Evolutionary conservation across 2,797 vertebrate species (phyloP), one percentile per base, ranked within the genome.

Genomic region (Mastacembelus armatus): DNA sequence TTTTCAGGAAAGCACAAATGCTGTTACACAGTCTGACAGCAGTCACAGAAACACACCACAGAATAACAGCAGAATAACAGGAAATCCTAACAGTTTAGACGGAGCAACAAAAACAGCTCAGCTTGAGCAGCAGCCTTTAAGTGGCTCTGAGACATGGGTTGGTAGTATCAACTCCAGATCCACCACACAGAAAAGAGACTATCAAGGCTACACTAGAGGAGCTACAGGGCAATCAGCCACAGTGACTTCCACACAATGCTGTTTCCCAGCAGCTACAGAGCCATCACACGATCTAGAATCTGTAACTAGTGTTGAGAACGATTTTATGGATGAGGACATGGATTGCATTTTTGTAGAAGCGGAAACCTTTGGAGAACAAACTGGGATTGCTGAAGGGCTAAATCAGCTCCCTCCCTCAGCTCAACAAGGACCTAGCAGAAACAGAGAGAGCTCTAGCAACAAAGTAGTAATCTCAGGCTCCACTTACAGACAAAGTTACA

Each of bases 1-100:
- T 87, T 91, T 94, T 63, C 92, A 93, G 78, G 88, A 92, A 85
- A 91, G 79, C 43, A 80, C 58, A 39, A 50, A 58, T 19, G 30
- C 45, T 18, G n/a, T 49, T 0, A 3, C 15, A 2, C 56, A 86
- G 86, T 68, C 56, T 14, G 63, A 76, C 19, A 52, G 59, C 10
- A 62, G 27, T 61, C 71, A 56, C 30, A 71, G 64, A 58, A 52
- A 27, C 39, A 56, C 36, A 2, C 15, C 39, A n/a, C 56, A 71
- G 45, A 61, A 39, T 39, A 33, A 24, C 50, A 71, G 18, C 58
- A 71, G 39, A 56, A 44, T 24, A 27, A 38, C 30, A 32, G 42
- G 30, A 40, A 56, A 73, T 57, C 38, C 40, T 14, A 26, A 33
- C 44, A 15, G 14, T 33, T 11, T 27, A 15, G 35, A 43, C 21